Evolutionary conservation across 2,797 vertebrate species (phyloP).

Genomic region (Novumbra hubbsi): DNA sequence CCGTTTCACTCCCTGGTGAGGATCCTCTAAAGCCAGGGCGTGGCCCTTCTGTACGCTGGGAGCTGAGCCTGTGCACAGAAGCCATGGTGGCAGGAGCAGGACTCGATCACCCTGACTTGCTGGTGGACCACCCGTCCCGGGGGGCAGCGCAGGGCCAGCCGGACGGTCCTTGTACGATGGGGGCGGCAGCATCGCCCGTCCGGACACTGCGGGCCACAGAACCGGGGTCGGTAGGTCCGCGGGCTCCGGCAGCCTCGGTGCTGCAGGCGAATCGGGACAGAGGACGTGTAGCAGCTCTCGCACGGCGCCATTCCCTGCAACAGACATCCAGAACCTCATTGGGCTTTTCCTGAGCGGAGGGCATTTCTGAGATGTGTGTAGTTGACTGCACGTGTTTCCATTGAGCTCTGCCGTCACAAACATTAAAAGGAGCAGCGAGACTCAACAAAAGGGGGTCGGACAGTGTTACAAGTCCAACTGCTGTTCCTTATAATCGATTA

Average conservation of each 20-base stretch:
- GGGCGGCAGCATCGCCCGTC: slow-evolving; percentile 46
- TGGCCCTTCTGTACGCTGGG: neutral
- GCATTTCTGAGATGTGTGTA: no score
- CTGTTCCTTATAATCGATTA: neutral
- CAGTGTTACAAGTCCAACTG: neutral
- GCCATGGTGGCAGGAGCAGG: slow-evolving; percentile 46
- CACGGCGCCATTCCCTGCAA: slow-evolving; percentile 36
- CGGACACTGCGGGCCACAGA: slow-evolving; percentile 29
- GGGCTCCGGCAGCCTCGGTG: slow-evolving; percentile 50
- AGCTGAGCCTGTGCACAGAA: slow-evolving; percentile 20
- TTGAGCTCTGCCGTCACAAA: no score
- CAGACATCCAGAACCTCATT: neutral
- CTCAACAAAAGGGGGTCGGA: neutral
- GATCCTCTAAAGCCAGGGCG: slow-evolving; percentile 2
- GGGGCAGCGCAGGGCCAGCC: slow-evolving; percentile 38
- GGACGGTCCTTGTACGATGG: slow-evolving; percentile 34
- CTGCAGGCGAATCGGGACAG: slow-evolving; percentile 37
- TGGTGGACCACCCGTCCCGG: slow-evolving; percentile 28
- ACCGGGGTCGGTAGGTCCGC: slow-evolving; percentile 28
- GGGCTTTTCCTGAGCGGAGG: no score
- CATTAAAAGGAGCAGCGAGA: no score
- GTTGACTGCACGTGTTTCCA: no score
- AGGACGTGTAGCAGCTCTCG: slow-evolving; percentile 36
- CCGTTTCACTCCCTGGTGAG: neutral
- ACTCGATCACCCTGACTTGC: slow-evolving; percentile 48